Evolutionary conservation across 2,797 vertebrate species (phyloP).

Genomic region (Sebastes miniatus): DNA sequence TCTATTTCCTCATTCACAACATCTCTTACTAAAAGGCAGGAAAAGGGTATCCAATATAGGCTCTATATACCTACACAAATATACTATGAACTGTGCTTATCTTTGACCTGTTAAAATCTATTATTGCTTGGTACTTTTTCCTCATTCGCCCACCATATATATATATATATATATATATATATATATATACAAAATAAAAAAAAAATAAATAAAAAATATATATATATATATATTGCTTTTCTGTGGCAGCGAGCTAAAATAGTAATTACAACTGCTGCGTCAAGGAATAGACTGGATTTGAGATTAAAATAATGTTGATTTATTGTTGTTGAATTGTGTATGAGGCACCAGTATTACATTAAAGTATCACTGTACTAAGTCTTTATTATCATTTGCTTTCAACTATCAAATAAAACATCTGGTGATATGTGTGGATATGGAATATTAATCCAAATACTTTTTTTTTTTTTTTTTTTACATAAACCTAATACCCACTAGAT

Average conservation of each 20-base stretch:
- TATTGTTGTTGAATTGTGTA: neutral
- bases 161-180: too few relatives aligned
- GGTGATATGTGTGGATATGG: neutral
- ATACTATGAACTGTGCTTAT: too few relatives aligned
- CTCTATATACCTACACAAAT: too few relatives aligned
- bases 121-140: too few relatives aligned
- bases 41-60: too few relatives aligned
- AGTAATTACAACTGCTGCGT: neutral
- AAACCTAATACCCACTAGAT: conserved; percentile 35
- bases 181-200: too few relatives aligned
- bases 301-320: neutral
- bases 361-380: neutral
- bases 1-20: too few relatives aligned
- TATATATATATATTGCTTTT: neutral
- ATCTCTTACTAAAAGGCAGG: too few relatives aligned
- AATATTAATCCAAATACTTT: neutral
- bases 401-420: neutral
- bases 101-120: too few relatives aligned
- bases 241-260: neutral
- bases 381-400: neutral
- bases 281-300: neutral
- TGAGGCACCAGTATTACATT: neutral
- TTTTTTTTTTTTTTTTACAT: neutral
- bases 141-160: too few relatives aligned
- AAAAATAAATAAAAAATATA: too few relatives aligned